These are phyloP conservation scores for Drosophila nebulosa DNA, from an alignment of 1,140 invertebrate genomes.

Conservation along the genomic window DNA sequence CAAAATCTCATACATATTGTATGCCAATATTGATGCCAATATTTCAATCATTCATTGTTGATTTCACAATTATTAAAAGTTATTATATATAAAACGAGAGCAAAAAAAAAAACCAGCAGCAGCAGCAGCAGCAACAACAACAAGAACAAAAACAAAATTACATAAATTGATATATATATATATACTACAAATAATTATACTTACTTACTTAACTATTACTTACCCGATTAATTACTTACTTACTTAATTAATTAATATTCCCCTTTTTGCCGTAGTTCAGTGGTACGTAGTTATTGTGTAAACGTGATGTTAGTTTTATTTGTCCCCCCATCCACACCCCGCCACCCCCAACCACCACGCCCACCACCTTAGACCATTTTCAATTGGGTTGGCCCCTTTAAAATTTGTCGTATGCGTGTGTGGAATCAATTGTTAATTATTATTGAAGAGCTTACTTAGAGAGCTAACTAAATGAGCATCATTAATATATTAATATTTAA, in stretches of 20 bases:
- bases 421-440: conserved; percentile 11
- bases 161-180: background rate
- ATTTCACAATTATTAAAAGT: background rate
- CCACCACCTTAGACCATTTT: background rate
- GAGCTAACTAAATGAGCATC: background rate
- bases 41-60: background rate
- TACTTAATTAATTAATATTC: background rate
- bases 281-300: conserved; percentile 28
- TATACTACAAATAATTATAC: background rate
- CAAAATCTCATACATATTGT: background rate
- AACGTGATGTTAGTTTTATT: conserved; percentile 52
- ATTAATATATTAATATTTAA: conserved; percentile 23
- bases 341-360: background rate
- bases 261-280: background rate
- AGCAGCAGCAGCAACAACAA: background rate
- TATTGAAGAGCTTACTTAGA: conserved; percentile 16
- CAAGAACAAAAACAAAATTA: background rate
- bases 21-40: background rate
- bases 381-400: background rate
- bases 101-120: background rate
- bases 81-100: background rate
- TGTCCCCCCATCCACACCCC: background rate
- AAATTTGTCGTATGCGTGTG: conserved; percentile 23
- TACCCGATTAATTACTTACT: too few species aligned
- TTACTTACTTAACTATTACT: background rate